These are phyloP conservation scores for Drosophila monieri DNA, from an alignment of 2,888 invertebrate species.

Conservation along the genomic window DNA sequence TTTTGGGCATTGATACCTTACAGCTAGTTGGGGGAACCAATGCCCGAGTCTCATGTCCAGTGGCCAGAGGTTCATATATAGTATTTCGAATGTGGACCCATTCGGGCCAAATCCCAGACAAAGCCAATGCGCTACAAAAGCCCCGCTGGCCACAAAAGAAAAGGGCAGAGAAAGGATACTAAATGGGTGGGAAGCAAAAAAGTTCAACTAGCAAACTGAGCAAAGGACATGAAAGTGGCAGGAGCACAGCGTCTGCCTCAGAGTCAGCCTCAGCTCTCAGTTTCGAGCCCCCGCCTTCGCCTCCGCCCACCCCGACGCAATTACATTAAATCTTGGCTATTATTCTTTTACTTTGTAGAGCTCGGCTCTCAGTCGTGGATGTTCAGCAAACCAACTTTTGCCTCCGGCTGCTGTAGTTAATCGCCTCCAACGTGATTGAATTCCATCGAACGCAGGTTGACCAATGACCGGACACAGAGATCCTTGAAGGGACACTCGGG, in stretches of 20 bases:
- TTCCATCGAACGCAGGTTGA: constrained; percentile 77
- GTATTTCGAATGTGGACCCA: constrained; percentile 23
- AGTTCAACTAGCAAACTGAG: constrained; percentile 66
- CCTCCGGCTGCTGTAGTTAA: constrained; percentile 69
- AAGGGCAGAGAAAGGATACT: constrained; percentile 34
- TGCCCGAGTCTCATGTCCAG: background rate
- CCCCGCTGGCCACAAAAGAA: constrained; percentile 61
- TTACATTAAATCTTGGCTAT: constrained; percentile 78
- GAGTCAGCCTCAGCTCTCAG: background rate
- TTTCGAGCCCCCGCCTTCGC: constrained; percentile 3
- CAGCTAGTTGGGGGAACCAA: constrained; percentile 3
- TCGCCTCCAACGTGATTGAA: constrained; percentile 80
- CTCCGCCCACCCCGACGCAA: constrained; percentile 55
- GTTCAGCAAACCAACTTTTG: constrained; percentile 28
- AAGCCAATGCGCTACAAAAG: constrained; percentile 70
- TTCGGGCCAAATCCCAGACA: constrained; percentile 65
- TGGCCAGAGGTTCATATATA: constrained; percentile 2
- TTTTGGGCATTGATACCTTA: constrained; percentile 60
- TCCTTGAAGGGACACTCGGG: constrained; percentile 10
- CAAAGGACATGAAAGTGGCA: constrained; percentile 68
- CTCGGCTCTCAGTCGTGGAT: constrained; percentile 27
- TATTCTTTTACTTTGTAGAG: constrained; percentile 75
- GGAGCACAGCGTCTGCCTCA: constrained; percentile 20
- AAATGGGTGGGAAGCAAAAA: constrained; percentile 15
- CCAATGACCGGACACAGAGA: constrained; percentile 26